Conservation (phyloP, 2,797 vertebrate genomes). For the Muscicapa comitata region DNA sequence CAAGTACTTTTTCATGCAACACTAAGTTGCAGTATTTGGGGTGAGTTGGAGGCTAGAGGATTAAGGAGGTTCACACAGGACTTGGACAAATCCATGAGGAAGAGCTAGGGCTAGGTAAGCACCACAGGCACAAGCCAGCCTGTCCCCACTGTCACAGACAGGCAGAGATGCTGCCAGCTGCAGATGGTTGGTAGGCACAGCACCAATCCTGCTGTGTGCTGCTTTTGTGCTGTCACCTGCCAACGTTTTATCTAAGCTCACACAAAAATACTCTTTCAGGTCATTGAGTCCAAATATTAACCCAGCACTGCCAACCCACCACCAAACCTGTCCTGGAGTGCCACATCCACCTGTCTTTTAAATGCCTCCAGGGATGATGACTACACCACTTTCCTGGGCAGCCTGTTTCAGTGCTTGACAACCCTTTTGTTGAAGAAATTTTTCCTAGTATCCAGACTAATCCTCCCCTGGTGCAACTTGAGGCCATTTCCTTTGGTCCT, state of each 20-base stretch:
- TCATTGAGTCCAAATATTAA: background rate
- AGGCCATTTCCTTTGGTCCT: background rate
- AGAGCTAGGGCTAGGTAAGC: background rate
- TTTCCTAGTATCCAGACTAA: background rate
- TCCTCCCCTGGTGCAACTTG: background rate
- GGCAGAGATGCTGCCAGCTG: background rate
- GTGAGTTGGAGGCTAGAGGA: background rate
- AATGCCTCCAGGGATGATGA: background rate
- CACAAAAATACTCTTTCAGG: background rate
- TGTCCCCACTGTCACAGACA: background rate
- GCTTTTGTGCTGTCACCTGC: background rate
- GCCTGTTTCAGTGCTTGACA: background rate
- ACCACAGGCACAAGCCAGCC: background rate
- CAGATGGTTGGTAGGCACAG: background rate
- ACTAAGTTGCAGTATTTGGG: background rate
- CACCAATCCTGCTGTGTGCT: background rate
- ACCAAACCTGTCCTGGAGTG: background rate
- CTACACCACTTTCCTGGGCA: background rate
- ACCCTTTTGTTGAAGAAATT: background rate
- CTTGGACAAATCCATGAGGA: background rate
- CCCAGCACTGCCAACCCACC: background rate
- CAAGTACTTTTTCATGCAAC: background rate
- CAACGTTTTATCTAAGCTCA: rapidly evolving
- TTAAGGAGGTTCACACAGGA: background rate
- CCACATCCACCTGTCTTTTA: background rate